A percentile compares a stretch with the other conserved stretches of the same genome.
These are phyloP conservation scores for Conus canariensis DNA, from an alignment of 2,888 invertebrate genomes.

Conservation along the genomic window DNA sequence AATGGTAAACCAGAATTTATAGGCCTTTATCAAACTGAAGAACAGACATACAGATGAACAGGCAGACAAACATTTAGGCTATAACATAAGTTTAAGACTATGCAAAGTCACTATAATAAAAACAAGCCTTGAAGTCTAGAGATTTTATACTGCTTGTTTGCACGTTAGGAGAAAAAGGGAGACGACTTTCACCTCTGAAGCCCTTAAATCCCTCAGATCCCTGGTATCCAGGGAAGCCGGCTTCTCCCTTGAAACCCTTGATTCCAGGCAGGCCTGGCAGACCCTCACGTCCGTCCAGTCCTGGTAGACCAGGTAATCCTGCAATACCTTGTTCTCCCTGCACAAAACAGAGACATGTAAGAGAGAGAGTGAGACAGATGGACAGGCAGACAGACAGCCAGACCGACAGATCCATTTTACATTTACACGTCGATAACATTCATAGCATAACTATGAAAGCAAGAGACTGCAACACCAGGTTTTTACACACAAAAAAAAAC, in stretches of 20 bases:
- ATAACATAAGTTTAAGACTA: too few relatives aligned
- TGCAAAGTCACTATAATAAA: too few relatives aligned
- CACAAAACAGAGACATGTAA: neutral
- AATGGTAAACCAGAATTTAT: too few relatives aligned
- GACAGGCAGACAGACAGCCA: neutral
- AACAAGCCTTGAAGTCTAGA: too few relatives aligned
- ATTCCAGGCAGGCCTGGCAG: slow-evolving; percentile 74
- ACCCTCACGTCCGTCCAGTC: slow-evolving; percentile 78
- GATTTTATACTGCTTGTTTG: too few relatives aligned
- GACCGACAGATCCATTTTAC: neutral
- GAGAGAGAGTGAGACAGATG: too few relatives aligned
- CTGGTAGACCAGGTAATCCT: slow-evolving; percentile 80
- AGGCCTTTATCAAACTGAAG: too few relatives aligned
- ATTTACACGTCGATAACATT: neutral
- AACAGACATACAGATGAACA: too few relatives aligned
- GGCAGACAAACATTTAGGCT: too few relatives aligned
- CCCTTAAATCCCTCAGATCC: slow-evolving; percentile 46
- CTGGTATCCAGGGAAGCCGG: slow-evolving; percentile 48
- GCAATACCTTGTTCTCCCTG: slow-evolving; percentile 67
- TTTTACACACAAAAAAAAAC: too few relatives aligned
- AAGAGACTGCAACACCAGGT: too few relatives aligned
- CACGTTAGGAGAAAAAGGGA: too few relatives aligned
- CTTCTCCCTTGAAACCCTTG: slow-evolving; percentile 47
- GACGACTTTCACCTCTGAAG: slow-evolving; percentile 43
- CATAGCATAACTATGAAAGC: neutral